Evolutionary conservation across 1,140 invertebrate species (phyloP).

Genomic region (Lepidurus apus): DNA sequence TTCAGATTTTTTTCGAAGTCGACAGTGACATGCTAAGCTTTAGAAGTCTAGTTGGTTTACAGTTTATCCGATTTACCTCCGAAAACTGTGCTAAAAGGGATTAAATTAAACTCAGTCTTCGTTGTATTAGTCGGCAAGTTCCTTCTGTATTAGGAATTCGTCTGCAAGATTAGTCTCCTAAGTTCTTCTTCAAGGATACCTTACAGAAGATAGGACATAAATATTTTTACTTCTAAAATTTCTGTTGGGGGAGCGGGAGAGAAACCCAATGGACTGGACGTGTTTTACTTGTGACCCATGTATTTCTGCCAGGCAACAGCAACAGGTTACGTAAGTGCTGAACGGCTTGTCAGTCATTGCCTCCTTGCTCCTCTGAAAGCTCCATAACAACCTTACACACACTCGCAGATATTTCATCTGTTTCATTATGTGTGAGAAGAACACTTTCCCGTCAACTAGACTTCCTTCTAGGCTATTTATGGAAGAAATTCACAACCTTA

Average conservation of each 20-base stretch:
- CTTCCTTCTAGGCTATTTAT: background rate
- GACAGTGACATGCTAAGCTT: background rate
- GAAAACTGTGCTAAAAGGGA: too few species aligned
- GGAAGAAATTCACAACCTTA: too few species aligned
- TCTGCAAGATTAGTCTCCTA: too few species aligned
- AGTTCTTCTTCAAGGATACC: too few species aligned
- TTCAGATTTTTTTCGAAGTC: background rate
- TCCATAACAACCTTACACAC: background rate
- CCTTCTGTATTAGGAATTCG: too few species aligned
- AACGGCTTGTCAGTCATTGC: background rate
- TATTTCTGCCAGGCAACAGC: constrained; percentile 5
- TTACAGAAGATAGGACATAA: background rate
- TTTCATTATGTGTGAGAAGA: background rate
- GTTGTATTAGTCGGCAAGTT: too few species aligned
- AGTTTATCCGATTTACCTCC: too few species aligned
- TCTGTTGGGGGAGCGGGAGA: background rate
- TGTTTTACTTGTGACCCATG: background rate
- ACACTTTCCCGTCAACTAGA: background rate
- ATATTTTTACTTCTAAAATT: background rate
- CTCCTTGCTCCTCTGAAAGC: background rate
- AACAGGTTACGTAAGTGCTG: background rate
- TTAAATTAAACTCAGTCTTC: too few species aligned
- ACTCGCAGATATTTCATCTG: background rate
- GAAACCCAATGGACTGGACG: background rate
- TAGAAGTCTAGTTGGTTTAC: too few species aligned